Percentiles rank a stretch among this genome's conserved stretches.
Evolutionary conservation across 2,888 invertebrate species (phyloP).

Genomic region (Tetragonisca angustula): DNA sequence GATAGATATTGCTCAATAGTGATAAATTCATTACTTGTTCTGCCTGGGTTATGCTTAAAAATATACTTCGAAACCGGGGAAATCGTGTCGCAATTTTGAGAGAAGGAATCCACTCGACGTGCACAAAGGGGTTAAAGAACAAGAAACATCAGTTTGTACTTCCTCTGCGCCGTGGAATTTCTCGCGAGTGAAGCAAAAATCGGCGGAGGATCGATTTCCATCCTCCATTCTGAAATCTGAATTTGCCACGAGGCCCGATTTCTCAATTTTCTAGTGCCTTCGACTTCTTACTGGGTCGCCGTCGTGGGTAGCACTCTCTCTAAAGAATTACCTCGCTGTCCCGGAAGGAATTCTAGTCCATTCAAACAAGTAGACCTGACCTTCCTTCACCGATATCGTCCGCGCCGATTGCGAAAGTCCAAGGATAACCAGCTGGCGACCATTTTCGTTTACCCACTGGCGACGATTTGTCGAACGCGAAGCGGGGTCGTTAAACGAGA

Average conservation of each 20-base stretch:
- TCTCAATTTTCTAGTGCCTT: constrained; percentile 41
- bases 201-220: too few species aligned
- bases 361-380: constrained; percentile 61
- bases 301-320: constrained; percentile 25
- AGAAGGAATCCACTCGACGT: too few species aligned
- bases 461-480: background rate
- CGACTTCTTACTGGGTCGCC: constrained; percentile 53
- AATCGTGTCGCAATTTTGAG: too few species aligned
- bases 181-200: too few species aligned
- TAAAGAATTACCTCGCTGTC: constrained; percentile 37
- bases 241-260: constrained; percentile 4
- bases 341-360: constrained; percentile 39
- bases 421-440: constrained; percentile 33
- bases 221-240: too few species aligned
- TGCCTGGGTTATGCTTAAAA: too few species aligned
- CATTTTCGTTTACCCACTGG: constrained; percentile 4
- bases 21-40: too few species aligned
- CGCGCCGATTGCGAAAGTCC: constrained; percentile 48
- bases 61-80: too few species aligned
- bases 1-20: too few species aligned
- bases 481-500: constrained; percentile 9
- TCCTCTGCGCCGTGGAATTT: too few species aligned
- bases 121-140: too few species aligned
- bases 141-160: too few species aligned
- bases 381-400: constrained; percentile 50